Percentiles rank a stretch among this genome's conserved stretches.
These are phyloP conservation scores for Magallana angulata DNA, from an alignment of 1,140 invertebrate species.

Conservation along the genomic window DNA sequence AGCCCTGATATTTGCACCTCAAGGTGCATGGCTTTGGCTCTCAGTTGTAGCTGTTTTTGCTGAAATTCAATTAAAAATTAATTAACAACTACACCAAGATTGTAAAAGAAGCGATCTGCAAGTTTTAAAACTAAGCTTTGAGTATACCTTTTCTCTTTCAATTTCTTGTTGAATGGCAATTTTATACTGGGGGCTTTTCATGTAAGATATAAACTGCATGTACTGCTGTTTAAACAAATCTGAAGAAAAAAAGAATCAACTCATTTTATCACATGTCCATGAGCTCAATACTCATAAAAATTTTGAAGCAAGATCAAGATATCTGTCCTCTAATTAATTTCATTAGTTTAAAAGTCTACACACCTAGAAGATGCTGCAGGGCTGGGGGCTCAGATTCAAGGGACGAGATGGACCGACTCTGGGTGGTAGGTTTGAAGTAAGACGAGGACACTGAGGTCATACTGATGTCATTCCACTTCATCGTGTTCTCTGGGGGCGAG, in stretches of 20 bases:
- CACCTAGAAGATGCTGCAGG: conserved; percentile 88
- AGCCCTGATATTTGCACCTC: conserved; percentile 94
- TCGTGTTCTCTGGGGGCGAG: conserved; percentile 58
- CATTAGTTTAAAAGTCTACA: conserved; percentile 1
- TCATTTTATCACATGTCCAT: too few species aligned
- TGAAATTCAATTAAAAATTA: conserved; percentile 26
- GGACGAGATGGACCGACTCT: conserved; percentile 67
- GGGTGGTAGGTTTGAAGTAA: conserved; percentile 68
- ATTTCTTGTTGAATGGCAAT: conserved; percentile 88
- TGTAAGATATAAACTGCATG: conserved; percentile 88
- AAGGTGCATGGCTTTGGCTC: conserved; percentile 89
- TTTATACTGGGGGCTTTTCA: conserved; percentile 89
- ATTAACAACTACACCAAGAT: not conserved
- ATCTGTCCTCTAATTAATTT: too few species aligned
- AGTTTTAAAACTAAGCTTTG: not conserved
- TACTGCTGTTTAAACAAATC: conserved; percentile 90
- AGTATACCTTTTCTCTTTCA: conserved; percentile 86
- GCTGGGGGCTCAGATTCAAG: conserved; percentile 90
- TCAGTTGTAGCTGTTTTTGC: conserved; percentile 78
- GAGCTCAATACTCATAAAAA: too few species aligned
- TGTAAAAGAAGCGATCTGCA: too few species aligned
- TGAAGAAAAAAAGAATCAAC: conserved; percentile 55
- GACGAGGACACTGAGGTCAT: conserved; percentile 65
- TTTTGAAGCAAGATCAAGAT: too few species aligned
- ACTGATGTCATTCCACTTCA: conserved; percentile 70